Percentiles rank a stretch among this genome's conserved stretches.
Evolutionary conservation across 2,797 vertebrate genomes (phyloP).

Genomic region (Eremophila alpestris): DNA sequence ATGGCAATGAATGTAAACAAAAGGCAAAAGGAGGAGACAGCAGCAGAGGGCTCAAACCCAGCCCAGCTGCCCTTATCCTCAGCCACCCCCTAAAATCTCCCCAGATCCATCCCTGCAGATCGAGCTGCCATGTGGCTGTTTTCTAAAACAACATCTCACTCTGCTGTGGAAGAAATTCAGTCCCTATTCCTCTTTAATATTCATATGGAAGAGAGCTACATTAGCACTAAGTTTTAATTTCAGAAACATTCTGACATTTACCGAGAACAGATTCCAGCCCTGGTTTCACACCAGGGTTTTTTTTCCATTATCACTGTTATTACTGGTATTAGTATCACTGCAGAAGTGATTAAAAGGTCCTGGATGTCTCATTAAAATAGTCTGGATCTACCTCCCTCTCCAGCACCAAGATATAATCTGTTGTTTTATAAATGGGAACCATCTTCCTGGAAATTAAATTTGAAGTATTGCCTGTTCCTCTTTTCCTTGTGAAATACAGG

Average conservation of each 20-base stretch:
- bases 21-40: neutral
- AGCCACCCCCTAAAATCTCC: neutral
- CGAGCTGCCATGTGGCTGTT: neutral
- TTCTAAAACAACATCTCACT: conserved; percentile 33
- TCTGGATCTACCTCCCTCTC: neutral
- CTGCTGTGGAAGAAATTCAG: neutral
- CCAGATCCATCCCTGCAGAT: neutral
- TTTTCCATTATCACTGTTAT: conserved; percentile 30
- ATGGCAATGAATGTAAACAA: neutral
- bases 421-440: neutral
- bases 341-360: conserved; percentile 37
- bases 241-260: conserved; percentile 38
- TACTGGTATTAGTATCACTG: conserved; percentile 9
- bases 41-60: neutral
- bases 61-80: neutral
- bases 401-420: neutral
- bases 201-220: neutral
- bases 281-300: conserved; percentile 1
- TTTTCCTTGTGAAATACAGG: neutral
- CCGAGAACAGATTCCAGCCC: conserved; percentile 6
- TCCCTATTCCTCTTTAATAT: conserved; percentile 24
- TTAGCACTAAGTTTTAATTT: conserved; percentile 49
- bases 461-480: neutral
- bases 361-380: conserved; percentile 1
- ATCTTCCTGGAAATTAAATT: neutral